These are phyloP conservation scores for Falcaria lacertinaria DNA, from an alignment of 2,888 invertebrate genomes.

Conservation along the genomic window DNA sequence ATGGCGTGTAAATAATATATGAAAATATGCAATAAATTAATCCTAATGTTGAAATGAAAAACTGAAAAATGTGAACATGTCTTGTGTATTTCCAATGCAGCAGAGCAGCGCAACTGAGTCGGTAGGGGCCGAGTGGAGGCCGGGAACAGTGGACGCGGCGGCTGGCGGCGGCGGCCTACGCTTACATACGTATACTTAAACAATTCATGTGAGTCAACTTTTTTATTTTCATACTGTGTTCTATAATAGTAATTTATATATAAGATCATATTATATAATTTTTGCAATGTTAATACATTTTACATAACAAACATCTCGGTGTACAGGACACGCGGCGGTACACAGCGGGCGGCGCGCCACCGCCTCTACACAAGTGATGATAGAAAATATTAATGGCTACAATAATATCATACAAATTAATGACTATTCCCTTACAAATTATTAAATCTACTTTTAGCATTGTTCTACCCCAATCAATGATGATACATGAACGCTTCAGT, in stretches of 20 bases:
- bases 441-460: slow-evolving; percentile 76
- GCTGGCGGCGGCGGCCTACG: slow-evolving; percentile 41
- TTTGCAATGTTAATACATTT: slow-evolving; percentile 79
- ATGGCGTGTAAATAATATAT: not conserved
- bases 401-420: slow-evolving; percentile 80
- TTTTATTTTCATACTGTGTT: slow-evolving; percentile 78
- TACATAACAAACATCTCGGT: slow-evolving; percentile 78
- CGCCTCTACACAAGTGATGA: slow-evolving; percentile 62
- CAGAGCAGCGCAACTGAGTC: slow-evolving; percentile 53
- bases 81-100: slow-evolving; percentile 69
- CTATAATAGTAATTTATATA: slow-evolving; percentile 79
- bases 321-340: slow-evolving; percentile 55
- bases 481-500: slow-evolving; percentile 2
- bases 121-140: slow-evolving; percentile 12
- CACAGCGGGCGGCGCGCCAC: slow-evolving; percentile 24
- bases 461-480: slow-evolving; percentile 66
- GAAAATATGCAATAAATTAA: slow-evolving; percentile 12
- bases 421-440: slow-evolving; percentile 80
- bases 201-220: slow-evolving; percentile 76
- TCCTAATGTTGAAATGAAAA: slow-evolving; percentile 54
- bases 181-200: slow-evolving; percentile 64
- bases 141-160: slow-evolving; percentile 5
- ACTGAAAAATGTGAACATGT: slow-evolving; percentile 67
- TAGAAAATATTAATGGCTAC: slow-evolving; percentile 77
- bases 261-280: slow-evolving; percentile 76